phyloP scores from a whole-genome alignment of 2,113 vertebrate genomes.

The Apeltes quadracus region DNA sequence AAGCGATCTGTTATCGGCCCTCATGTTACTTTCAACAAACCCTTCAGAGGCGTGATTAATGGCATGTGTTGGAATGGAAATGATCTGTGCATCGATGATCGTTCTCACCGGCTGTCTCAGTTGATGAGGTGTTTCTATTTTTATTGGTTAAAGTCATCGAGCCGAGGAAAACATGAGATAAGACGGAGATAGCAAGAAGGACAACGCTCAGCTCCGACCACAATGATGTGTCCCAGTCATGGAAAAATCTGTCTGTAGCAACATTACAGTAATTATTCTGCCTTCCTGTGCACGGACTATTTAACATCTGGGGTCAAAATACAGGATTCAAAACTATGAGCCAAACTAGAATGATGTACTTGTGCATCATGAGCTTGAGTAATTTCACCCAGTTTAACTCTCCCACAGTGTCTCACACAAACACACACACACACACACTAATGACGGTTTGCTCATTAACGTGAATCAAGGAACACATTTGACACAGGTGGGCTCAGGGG shows the following conservation, averaged over 20 bases:
- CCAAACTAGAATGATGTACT: conserved; percentile 16
- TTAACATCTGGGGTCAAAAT: conserved; percentile 3
- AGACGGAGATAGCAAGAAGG: neutral
- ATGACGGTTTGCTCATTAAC: conserved; percentile 23
- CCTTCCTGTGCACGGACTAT: neutral
- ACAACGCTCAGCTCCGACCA: neutral
- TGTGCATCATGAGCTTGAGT: conserved; percentile 54
- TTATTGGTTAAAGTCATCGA: conserved; percentile 11
- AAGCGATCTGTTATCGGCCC: neutral
- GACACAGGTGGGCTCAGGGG: neutral
- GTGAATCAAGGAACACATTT: conserved; percentile 27
- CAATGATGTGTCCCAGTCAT: conserved; percentile 34
- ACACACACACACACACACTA: conserved; percentile 10
- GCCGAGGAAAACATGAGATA: conserved; percentile 12
- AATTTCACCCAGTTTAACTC: conserved; percentile 51
- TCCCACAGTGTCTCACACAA: conserved; percentile 20
- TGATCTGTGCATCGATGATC: neutral
- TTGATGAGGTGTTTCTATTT: conserved; percentile 37
- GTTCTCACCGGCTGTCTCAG: neutral
- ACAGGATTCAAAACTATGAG: conserved; percentile 12
- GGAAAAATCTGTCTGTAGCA: neutral
- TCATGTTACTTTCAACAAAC: conserved; percentile 7
- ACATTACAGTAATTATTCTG: neutral
- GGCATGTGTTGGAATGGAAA: neutral
- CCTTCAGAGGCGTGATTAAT: neutral